Base-by-base conservation (phyloP, 2,797 vertebrate species). In the Remorina albescens region DNA sequence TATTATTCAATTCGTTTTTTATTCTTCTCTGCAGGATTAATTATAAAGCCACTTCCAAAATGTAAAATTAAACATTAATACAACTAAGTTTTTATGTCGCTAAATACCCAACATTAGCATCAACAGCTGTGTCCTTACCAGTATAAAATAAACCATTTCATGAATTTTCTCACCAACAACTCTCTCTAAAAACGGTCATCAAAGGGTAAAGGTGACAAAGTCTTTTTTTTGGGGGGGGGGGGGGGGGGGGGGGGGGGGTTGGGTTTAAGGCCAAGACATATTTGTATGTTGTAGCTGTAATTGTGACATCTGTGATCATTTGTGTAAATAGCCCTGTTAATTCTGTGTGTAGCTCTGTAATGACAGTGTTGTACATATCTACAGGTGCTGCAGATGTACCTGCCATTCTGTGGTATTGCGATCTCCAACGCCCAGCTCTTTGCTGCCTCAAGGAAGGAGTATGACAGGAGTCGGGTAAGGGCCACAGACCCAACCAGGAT, bases 311-410 rank as follows among this genome's bases (percentile, higher is more conserved):
- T 9, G 25, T 16, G 10, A 50, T 2, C 8, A 39, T 39, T 26
- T 30, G 30, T 25, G 10, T 65, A 9, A 67, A 49, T 28, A 49
- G 37, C 6, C 47, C 13, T 26, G 23, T 28, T 4, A 5, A 60
- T 50, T 44, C 2, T 55, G 16, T 10, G 9, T 57, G 11, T 42
- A 15, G 10, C 23, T 63, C 23, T 58, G 13, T 42, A 8, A 18
- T 50, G 12, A 75, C 16, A 21, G 2, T 64, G 36, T 79, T 58
- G 28, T 26, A n/a, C 76, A 55, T 89, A 16, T 89, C 69, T 64
- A 71, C 89, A 99, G 98, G 98, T 99, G 77, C 96, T 99, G 95
- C 96, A 99, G 94, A 99, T 99, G 98, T 99, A 99, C 86, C 96
- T 99, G 74, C 98, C 98, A 0, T 99, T 99, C 89, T 99, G 98